A percentile compares a stretch with the other conserved stretches of the same genome.
Evolutionary conservation across 2,888 invertebrate species (phyloP).

Genomic region (Agonopterix heracliana): DNA sequence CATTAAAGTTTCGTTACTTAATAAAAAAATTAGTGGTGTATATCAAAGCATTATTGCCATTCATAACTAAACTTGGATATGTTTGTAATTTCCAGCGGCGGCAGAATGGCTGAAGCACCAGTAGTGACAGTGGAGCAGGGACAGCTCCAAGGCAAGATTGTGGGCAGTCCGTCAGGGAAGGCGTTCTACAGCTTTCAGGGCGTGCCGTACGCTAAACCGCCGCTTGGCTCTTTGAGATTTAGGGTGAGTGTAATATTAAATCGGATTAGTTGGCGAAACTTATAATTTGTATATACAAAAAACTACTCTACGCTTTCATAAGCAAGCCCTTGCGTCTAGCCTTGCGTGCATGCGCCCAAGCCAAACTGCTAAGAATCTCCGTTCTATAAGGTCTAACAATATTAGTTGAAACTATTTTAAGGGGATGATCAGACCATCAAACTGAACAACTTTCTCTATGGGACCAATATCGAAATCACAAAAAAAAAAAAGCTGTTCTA

Average conservation of each 20-base stretch:
- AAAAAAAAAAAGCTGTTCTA: too few species aligned
- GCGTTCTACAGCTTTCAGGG: constrained; percentile 65
- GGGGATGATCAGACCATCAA: too few species aligned
- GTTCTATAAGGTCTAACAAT: too few species aligned
- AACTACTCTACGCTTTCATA: neutral
- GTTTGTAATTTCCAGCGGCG: constrained; percentile 42
- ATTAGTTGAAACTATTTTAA: too few species aligned
- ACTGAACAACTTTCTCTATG: too few species aligned
- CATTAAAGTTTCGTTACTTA: too few species aligned
- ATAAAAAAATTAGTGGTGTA: too few species aligned
- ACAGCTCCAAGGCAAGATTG: constrained; percentile 50
- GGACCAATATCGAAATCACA: too few species aligned
- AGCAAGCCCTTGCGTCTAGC: too few species aligned
- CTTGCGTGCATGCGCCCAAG: neutral
- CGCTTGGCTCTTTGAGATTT: constrained; percentile 60
- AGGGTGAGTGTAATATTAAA: constrained; percentile 43
- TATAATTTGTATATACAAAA: neutral
- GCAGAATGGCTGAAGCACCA: constrained; percentile 65
- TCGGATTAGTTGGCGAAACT: too few species aligned
- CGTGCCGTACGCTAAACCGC: constrained; percentile 65
- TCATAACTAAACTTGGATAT: neutral
- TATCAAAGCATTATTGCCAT: too few species aligned
- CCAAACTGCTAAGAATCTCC: neutral
- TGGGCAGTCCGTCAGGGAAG: constrained; percentile 46
- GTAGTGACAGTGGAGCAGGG: constrained; percentile 58